Conservation (phyloP, 2,113 vertebrate species). For the Nycticryphes semicollaris region DNA sequence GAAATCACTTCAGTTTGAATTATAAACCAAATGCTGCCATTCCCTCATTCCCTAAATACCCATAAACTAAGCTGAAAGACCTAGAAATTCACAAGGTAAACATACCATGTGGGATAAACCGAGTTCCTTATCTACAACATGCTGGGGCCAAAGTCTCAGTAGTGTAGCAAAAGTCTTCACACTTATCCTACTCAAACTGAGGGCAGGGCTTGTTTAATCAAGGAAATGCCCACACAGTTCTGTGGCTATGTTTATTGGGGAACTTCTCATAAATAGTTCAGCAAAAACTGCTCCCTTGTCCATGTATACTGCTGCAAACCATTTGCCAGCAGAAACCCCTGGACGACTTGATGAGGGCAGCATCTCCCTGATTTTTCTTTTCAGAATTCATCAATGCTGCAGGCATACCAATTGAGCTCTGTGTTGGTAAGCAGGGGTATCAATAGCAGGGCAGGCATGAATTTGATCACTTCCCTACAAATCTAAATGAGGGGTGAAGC, state of each 20-base stretch:
- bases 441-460: not conserved
- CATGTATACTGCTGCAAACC: not conserved
- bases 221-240: not conserved
- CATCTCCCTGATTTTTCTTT: not conserved
- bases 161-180: not conserved
- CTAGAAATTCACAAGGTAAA: not conserved
- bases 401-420: not conserved
- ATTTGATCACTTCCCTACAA: not conserved
- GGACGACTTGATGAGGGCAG: not conserved
- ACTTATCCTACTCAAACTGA: not conserved
- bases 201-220: constrained; percentile 9
- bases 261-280: not conserved
- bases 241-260: not conserved
- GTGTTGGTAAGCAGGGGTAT: not conserved
- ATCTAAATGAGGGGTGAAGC: not conserved
- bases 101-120: not conserved
- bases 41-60: not conserved
- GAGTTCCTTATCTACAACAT: not conserved
- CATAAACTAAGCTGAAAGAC: not conserved
- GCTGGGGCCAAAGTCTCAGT: not conserved
- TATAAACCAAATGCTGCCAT: not conserved
- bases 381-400: not conserved
- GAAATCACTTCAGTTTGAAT: not conserved
- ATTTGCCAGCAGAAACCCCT: not conserved
- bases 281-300: not conserved